Evolutionary conservation across 2,888 invertebrate species (phyloP), one percentile per base, ranked within the genome.

Genomic region (Thalpophila matura): DNA sequence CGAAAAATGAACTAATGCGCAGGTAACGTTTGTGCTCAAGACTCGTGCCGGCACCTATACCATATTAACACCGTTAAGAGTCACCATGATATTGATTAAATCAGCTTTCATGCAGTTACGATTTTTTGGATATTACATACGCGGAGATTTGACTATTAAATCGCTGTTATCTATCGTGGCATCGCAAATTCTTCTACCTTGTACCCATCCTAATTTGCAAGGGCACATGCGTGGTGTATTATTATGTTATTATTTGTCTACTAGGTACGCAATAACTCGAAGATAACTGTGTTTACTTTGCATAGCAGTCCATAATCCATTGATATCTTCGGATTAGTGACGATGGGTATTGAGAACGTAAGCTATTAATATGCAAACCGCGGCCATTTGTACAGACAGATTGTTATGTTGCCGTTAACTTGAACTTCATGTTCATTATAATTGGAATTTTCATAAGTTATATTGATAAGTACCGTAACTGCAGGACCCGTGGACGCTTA

Each of bases 281-380:
- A 74, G 77, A 84, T 86, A 86, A 80, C 80, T 71, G 79, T 85
- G 80, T 86, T 85, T 84, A 76, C 77, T 77, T 79, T 80, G 63
- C 79, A 76, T 82, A 81, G 60, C 70, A 75, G 79, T 80, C n/a
- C n/a, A n/a, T 82, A 80, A 83, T 84, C 74, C 71, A 53, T 55
- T 22, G 46, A 73, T 69, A 69, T 57, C 53, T 58, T 46, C 29
- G 45, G 31, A 33, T 51, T 38, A 46, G 12, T 7, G 9, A 45
- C 18, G 37, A 42, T 26, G 7, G 42, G 24, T 46, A 53, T 53
- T 46, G 45, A 22, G 10, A 35, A n/a, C n/a, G n/a, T n/a, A n/a
- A 54, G 20, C 12, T 9, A 31, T 40, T 35, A 6, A 26, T 18
- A 22, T 24, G 16, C 5, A 9, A 47, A 29, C 27, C 3, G 14